Conservation (phyloP, 30 jellyfish, hydroid and myxozoan species). For the Chironex yamaguchii region DNA sequence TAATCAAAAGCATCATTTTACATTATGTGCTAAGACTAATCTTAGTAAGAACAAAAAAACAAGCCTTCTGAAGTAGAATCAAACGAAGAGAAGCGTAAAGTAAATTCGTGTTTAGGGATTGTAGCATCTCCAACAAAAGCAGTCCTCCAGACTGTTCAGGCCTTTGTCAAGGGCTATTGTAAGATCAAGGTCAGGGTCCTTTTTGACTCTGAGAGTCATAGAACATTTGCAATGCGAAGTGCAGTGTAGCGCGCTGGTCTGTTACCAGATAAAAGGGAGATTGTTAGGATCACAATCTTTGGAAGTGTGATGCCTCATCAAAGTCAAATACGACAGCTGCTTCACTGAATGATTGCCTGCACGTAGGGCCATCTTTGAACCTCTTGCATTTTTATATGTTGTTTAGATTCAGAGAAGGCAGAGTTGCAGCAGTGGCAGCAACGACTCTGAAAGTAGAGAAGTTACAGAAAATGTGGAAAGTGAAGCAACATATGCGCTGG, state of each 20-base stretch:
- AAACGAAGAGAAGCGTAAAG: too few relatives aligned
- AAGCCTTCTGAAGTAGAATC: too few relatives aligned
- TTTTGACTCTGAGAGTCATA: slow-evolving; percentile 47
- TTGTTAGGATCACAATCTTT: slow-evolving; percentile 24
- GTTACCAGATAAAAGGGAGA: slow-evolving; percentile 7
- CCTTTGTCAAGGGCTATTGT: slow-evolving; percentile 21
- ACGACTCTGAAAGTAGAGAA: slow-evolving; percentile 6
- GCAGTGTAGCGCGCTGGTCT: not conserved
- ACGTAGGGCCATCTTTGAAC: too few relatives aligned
- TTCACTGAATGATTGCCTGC: not conserved
- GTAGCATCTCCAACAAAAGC: slow-evolving; percentile 46
- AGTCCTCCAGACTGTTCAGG: slow-evolving; percentile 54
- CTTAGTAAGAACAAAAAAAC: too few relatives aligned
- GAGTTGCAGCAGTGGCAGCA: slow-evolving; percentile 38
- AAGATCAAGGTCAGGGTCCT: slow-evolving; percentile 41
- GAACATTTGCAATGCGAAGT: not conserved
- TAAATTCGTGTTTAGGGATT: slow-evolving; percentile 48
- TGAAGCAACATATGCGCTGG: too few relatives aligned
- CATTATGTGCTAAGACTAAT: slow-evolving; percentile 6
- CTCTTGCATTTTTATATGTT: slow-evolving; percentile 28
- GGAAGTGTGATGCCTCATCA: slow-evolving; percentile 12
- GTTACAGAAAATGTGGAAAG: not conserved
- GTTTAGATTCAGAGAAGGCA: slow-evolving; percentile 38
- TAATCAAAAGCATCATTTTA: slow-evolving; percentile 43
- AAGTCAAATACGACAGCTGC: too few relatives aligned